Conservation (phyloP, 2,888 invertebrate genomes). For the Dolichomitus sp. region DNA sequence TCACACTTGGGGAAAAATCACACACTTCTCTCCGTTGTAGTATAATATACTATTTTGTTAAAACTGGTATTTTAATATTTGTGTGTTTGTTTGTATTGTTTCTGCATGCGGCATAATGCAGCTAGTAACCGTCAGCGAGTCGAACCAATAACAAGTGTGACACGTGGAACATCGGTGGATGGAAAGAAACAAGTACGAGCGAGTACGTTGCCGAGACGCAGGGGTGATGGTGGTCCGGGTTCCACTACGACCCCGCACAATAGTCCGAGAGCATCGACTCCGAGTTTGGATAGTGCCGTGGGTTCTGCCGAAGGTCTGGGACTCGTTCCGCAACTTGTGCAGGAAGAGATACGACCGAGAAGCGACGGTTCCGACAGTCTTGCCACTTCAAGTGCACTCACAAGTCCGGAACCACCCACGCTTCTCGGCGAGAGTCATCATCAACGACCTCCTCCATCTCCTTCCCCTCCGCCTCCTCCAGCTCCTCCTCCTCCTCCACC, state of each 20-base stretch:
- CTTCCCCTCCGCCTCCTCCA: background rate
- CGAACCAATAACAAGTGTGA: slow-evolving; percentile 75
- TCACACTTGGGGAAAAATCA: background rate
- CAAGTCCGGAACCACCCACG: slow-evolving; percentile 87
- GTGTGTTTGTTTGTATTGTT: slow-evolving; percentile 16
- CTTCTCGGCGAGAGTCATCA: slow-evolving; percentile 49
- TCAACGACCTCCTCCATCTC: slow-evolving; percentile 15
- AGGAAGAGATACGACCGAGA: slow-evolving; percentile 78
- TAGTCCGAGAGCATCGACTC: slow-evolving; percentile 86
- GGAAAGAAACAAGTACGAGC: slow-evolving; percentile 79
- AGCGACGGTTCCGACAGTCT: slow-evolving; percentile 87
- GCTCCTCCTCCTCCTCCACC: background rate
- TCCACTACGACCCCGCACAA: slow-evolving; percentile 80
- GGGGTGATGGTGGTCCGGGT: slow-evolving; percentile 79
- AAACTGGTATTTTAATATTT: background rate
- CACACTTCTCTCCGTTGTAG: background rate
- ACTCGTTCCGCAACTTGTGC: slow-evolving; percentile 69
- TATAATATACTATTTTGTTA: background rate
- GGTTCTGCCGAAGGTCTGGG: slow-evolving; percentile 88
- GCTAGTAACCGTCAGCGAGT: slow-evolving; percentile 75
- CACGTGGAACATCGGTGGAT: slow-evolving; percentile 64
- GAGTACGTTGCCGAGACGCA: slow-evolving; percentile 84
- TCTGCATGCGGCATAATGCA: slow-evolving; percentile 9
- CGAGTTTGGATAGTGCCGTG: slow-evolving; percentile 89
- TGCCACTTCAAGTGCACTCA: slow-evolving; percentile 87